Conservation (phyloP, 2,797 vertebrate genomes). For the Brachyrhaphis roseni region DNA sequence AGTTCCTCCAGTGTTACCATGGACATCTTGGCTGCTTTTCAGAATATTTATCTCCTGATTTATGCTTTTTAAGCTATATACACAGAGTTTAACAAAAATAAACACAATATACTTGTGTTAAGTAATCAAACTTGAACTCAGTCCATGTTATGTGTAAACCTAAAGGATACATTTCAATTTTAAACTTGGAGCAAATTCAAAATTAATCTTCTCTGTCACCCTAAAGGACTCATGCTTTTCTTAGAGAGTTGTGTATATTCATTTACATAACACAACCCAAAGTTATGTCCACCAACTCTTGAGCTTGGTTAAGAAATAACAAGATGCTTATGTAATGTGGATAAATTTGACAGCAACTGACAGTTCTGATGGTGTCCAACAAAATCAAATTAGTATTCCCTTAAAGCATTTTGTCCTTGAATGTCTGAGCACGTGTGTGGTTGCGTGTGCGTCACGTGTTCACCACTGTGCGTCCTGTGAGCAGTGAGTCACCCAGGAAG, state of each 20-base stretch:
- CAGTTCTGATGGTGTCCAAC: slow-evolving; percentile 59
- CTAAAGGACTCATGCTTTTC: not conserved
- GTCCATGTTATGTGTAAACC: not conserved
- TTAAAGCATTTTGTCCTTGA: slow-evolving; percentile 61
- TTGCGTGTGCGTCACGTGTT: slow-evolving; percentile 49
- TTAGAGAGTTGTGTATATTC: slow-evolving; percentile 18
- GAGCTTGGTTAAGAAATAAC: slow-evolving; percentile 25
- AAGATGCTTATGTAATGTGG: slow-evolving; percentile 52
- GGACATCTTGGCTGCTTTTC: not conserved
- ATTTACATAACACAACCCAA: slow-evolving; percentile 34
- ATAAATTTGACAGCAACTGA: slow-evolving; percentile 56
- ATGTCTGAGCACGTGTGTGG: slow-evolving; percentile 32
- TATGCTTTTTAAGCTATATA: not conserved
- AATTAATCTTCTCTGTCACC: slow-evolving; percentile 1
- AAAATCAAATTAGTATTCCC: slow-evolving; percentile 56
- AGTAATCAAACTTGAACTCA: not conserved
- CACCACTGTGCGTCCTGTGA: slow-evolving; percentile 33
- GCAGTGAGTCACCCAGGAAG: slow-evolving; percentile 66
- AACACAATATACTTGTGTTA: not conserved
- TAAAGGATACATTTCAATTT: not conserved
- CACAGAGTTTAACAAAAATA: not conserved
- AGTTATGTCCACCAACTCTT: slow-evolving; percentile 21
- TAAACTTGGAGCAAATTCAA: not conserved
- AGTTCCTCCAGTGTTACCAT: not conserved
- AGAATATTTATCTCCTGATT: not conserved